Evolutionary conservation across 2,113 vertebrate species (phyloP).

Genomic region (Dryoscopus gambensis): DNA sequence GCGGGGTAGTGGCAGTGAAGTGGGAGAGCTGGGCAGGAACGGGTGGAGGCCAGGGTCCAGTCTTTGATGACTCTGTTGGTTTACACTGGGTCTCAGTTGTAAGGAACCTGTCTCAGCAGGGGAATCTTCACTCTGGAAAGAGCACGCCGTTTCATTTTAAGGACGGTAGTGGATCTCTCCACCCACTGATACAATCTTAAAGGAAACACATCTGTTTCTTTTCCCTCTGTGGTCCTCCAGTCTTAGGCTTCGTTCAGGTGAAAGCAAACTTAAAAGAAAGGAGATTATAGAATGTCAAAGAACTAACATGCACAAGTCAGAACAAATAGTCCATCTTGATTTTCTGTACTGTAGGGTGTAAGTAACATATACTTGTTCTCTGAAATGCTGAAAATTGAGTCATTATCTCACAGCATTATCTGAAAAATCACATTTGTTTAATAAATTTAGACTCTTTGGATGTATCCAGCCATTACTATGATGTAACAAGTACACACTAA

Average conservation of each 20-base stretch:
- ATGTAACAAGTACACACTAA: neutral
- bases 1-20: accelerated
- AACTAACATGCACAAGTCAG: neutral
- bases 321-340: neutral
- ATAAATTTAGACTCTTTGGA: neutral
- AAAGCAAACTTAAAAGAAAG: neutral
- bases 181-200: neutral
- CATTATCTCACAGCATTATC: neutral
- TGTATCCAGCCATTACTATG: neutral
- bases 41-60: neutral
- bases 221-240: neutral
- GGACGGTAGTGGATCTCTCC: neutral
- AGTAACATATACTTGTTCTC: neutral
- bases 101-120: neutral
- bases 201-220: neutral
- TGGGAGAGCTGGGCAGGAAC: neutral
- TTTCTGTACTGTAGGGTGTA: neutral
- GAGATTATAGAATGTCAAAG: neutral
- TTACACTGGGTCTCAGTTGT: neutral
- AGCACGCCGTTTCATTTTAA: neutral
- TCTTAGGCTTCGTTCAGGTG: neutral
- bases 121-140: neutral
- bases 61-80: neutral
- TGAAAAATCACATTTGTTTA: neutral
- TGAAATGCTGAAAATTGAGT: neutral